phyloP scores from a whole-genome alignment of 2,113 vertebrate genomes.

The Mobula birostris region DNA sequence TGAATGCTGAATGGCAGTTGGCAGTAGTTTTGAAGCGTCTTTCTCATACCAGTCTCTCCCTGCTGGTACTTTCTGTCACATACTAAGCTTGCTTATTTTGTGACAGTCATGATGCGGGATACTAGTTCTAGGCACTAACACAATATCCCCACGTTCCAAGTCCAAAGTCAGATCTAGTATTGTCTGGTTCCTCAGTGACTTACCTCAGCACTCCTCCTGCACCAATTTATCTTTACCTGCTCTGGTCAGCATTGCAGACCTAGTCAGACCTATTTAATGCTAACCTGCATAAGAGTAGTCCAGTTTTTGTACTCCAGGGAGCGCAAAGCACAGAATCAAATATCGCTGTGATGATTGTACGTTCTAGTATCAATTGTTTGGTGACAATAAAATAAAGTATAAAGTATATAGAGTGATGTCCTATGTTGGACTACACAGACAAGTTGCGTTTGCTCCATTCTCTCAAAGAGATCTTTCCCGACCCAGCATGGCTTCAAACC shows the following conservation, averaged over 20 bases:
- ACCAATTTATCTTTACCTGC: neutral
- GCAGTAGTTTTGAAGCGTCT: neutral
- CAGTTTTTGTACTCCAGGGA: too few species aligned
- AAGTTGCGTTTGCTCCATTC: neutral
- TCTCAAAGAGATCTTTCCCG: neutral
- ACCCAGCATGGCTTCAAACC: neutral
- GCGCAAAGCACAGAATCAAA: too few species aligned
- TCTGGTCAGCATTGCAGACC: too few species aligned
- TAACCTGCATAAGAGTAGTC: neutral
- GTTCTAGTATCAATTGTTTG: too few species aligned
- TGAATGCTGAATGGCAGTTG: neutral
- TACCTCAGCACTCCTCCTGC: neutral
- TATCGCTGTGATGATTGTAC: too few species aligned
- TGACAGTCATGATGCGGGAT: neutral
- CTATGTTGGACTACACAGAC: neutral
- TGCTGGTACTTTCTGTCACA: neutral
- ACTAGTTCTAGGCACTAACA: neutral
- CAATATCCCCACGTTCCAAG: neutral
- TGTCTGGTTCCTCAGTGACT: neutral
- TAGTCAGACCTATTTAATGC: neutral
- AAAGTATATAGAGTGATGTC: neutral
- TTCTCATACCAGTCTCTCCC: neutral
- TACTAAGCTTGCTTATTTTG: neutral
- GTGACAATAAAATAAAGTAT: too few species aligned
- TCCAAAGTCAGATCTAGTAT: neutral